Evolutionary conservation across 2,113 vertebrate genomes (phyloP).

Genomic region (Nyctibius bracteatus): DNA sequence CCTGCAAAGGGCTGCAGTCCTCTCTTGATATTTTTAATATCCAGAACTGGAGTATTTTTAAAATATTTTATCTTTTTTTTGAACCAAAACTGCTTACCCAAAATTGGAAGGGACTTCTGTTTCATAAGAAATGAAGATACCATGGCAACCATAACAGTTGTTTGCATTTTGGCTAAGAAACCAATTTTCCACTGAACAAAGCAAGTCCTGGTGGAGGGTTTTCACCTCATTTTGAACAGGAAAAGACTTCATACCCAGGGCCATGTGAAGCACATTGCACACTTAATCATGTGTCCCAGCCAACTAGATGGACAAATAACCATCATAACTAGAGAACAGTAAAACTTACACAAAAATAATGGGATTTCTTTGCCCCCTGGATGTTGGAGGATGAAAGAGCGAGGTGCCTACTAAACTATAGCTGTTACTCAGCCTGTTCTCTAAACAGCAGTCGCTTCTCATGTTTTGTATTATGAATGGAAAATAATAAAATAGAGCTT

Average conservation of each 20-base stretch:
- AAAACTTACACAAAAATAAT: neutral
- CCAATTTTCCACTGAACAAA: neutral
- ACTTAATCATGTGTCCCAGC: neutral
- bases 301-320: neutral
- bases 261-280: neutral
- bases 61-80: neutral
- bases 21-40: neutral
- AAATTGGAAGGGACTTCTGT: neutral
- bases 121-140: constrained; percentile 23
- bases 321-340: neutral
- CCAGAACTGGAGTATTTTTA: neutral
- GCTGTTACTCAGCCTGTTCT: neutral
- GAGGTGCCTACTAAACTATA: neutral
- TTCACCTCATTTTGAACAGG: neutral
- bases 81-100: neutral
- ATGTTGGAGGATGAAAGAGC: neutral
- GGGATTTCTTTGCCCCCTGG: neutral
- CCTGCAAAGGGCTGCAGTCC: neutral
- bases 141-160: constrained; percentile 26
- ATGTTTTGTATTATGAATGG: constrained; percentile 46
- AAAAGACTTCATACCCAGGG: neutral
- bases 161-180: constrained; percentile 38
- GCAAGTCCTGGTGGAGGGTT: neutral
- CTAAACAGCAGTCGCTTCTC: neutral
- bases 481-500: constrained; percentile 50